A percentile compares a stretch with the other conserved stretches of the same genome.
Evolutionary conservation across 2,888 invertebrate genomes (phyloP).

Genomic region (Epinotia nisella): DNA sequence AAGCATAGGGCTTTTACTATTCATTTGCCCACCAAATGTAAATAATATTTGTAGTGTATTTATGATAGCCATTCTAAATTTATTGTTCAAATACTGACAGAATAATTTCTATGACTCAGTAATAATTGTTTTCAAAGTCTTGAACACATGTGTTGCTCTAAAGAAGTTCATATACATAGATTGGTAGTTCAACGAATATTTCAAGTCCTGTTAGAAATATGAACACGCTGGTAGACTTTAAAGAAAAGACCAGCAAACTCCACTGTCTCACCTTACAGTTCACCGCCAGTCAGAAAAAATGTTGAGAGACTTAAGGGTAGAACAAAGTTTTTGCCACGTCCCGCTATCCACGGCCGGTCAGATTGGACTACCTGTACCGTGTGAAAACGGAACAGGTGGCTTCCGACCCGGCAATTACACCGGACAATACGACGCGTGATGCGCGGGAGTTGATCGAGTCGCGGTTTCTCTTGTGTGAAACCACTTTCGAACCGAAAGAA

Average conservation of each 20-base stretch:
- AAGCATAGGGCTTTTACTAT: slow-evolving; percentile 28
- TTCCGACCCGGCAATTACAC: slow-evolving; percentile 74
- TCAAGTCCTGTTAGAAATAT: background rate
- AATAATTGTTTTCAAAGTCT: too few species aligned
- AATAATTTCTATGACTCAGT: background rate
- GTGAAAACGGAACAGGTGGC: slow-evolving; percentile 83
- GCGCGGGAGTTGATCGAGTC: slow-evolving; percentile 67
- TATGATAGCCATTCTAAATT: background rate
- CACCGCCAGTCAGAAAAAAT: background rate
- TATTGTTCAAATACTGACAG: background rate
- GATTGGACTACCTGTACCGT: slow-evolving; percentile 76
- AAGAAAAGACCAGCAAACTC: background rate
- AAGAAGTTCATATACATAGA: too few species aligned
- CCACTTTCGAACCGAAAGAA: slow-evolving; percentile 12
- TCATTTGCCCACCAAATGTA: slow-evolving; percentile 25
- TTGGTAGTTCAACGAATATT: background rate
- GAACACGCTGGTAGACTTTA: background rate
- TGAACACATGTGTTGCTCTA: too few species aligned
- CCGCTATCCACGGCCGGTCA: slow-evolving; percentile 65
- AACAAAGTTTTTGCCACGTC: slow-evolving; percentile 41
- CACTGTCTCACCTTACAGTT: slow-evolving; percentile 11
- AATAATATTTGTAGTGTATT: background rate
- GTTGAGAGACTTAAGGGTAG: slow-evolving; percentile 19
- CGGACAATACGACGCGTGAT: slow-evolving; percentile 74
- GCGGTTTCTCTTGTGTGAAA: slow-evolving; percentile 54